Percentiles rank a stretch among this genome's conserved stretches.
These are phyloP conservation scores for Oscheius sp. DNA, from an alignment of 2,888 invertebrate species.

Conservation along the genomic window DNA sequence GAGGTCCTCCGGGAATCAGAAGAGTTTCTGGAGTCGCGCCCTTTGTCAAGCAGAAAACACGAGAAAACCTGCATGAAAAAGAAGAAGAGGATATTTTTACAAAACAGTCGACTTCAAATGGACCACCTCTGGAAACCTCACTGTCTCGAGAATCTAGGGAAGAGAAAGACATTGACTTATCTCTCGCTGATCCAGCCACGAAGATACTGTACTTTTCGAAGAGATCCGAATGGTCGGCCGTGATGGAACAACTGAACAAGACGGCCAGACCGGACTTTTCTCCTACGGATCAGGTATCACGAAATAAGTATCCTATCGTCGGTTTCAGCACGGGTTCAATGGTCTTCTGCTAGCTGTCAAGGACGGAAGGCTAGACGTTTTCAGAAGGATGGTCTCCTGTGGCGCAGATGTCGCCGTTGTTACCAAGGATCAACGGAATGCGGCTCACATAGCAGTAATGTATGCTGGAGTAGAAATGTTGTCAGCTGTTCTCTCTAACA, in stretches of 20 bases:
- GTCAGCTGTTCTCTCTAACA: conserved; percentile 86
- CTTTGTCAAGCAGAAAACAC: conserved; percentile 42
- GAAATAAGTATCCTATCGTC: conserved; percentile 2
- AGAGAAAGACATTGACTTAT: conserved; percentile 46
- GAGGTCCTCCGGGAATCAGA: conserved; percentile 12
- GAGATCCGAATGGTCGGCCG: conserved; percentile 65
- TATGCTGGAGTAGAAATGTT: conserved; percentile 94
- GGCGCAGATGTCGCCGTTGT: conserved; percentile 73
- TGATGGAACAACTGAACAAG: conserved; percentile 58
- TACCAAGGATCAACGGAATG: conserved; percentile 89
- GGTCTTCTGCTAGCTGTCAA: conserved; percentile 75
- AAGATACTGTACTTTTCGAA: conserved; percentile 56
- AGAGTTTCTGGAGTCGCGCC: neutral
- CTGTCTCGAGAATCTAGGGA: conserved; percentile 23
- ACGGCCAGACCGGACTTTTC: conserved; percentile 61
- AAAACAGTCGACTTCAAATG: conserved; percentile 23
- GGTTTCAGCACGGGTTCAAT: conserved; percentile 74
- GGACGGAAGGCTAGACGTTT: conserved; percentile 74
- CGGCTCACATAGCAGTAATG: conserved; percentile 92
- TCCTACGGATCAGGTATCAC: conserved; percentile 61
- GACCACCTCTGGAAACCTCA: neutral
- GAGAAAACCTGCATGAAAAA: conserved; percentile 36
- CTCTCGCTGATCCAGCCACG: conserved; percentile 55
- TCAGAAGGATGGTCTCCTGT: conserved; percentile 74
- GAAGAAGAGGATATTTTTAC: conserved; percentile 18